Evolutionary conservation across 2,113 vertebrate genomes (phyloP).

Genomic region (Erythrolamprus reginae): DNA sequence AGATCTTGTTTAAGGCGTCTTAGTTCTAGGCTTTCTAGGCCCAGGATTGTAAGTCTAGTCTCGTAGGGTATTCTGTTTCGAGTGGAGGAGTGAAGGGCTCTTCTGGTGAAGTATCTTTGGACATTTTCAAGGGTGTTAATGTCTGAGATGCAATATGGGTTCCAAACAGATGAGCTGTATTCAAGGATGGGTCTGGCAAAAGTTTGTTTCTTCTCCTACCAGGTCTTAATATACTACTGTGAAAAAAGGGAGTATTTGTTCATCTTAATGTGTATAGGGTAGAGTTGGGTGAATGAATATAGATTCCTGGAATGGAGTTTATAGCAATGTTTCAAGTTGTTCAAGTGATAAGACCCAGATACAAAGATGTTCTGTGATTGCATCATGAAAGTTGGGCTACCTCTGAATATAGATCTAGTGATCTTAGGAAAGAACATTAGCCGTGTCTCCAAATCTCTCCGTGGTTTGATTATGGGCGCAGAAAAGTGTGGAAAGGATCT

Average conservation of each 20-base stretch:
- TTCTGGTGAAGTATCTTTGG: too few relatives aligned
- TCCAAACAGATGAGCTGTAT: too few relatives aligned
- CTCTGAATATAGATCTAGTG: background rate
- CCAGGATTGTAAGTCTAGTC: too few relatives aligned
- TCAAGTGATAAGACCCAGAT: background rate
- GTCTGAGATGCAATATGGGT: too few relatives aligned
- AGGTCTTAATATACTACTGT: background rate
- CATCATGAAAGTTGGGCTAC: background rate
- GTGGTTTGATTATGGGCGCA: background rate
- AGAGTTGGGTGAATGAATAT: background rate
- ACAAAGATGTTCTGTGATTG: background rate
- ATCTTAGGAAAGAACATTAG: background rate
- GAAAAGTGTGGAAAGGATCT: background rate
- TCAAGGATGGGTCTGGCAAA: too few relatives aligned
- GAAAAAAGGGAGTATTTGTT: background rate
- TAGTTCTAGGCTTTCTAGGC: too few relatives aligned
- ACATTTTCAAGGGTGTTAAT: too few relatives aligned
- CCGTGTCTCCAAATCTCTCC: background rate
- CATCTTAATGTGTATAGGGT: background rate
- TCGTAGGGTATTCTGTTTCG: too few relatives aligned
- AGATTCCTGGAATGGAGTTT: background rate
- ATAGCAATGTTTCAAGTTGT: background rate
- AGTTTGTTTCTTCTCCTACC: background rate
- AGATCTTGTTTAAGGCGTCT: too few relatives aligned
- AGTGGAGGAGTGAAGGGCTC: too few relatives aligned